Conservation (phyloP, 2,888 invertebrate genomes). For the Formica aserva region DNA sequence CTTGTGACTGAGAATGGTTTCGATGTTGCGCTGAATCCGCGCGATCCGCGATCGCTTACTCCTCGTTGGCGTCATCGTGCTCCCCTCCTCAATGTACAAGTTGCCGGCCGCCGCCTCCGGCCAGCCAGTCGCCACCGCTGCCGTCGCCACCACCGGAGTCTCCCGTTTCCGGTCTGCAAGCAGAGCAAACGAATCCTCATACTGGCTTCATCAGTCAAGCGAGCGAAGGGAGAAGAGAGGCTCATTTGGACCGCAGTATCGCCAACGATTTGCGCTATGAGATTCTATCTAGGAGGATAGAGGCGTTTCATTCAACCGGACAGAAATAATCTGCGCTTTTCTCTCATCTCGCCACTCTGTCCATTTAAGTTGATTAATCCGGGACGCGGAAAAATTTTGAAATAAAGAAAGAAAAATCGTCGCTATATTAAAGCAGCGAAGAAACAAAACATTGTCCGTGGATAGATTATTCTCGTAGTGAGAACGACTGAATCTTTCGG, state of each 20-base stretch:
- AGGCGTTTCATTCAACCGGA: background rate
- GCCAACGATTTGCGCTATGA: background rate
- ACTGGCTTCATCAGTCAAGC: constrained; percentile 31
- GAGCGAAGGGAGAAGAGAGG: constrained; percentile 14
- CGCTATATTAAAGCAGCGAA: background rate
- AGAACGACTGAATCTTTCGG: no score
- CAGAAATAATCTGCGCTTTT: background rate
- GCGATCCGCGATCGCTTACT: constrained; percentile 78
- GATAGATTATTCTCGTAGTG: background rate
- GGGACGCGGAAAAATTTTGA: background rate
- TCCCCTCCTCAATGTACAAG: constrained; percentile 82
- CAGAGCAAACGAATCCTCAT: constrained; percentile 54
- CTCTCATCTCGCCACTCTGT: background rate
- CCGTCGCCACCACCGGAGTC: constrained; percentile 68
- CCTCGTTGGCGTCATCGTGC: constrained; percentile 69
- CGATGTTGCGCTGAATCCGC: constrained; percentile 82
- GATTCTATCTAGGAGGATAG: background rate
- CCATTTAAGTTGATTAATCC: background rate
- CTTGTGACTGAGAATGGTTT: constrained; percentile 81
- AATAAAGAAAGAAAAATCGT: background rate
- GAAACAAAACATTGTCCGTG: background rate
- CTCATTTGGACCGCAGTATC: constrained; percentile 15
- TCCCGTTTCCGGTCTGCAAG: constrained; percentile 82
- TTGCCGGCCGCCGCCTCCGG: constrained; percentile 80
- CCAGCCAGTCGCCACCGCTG: constrained; percentile 75